Conservation (phyloP, 2,888 invertebrate species). For the Brachynemurus nebulosus region DNA sequence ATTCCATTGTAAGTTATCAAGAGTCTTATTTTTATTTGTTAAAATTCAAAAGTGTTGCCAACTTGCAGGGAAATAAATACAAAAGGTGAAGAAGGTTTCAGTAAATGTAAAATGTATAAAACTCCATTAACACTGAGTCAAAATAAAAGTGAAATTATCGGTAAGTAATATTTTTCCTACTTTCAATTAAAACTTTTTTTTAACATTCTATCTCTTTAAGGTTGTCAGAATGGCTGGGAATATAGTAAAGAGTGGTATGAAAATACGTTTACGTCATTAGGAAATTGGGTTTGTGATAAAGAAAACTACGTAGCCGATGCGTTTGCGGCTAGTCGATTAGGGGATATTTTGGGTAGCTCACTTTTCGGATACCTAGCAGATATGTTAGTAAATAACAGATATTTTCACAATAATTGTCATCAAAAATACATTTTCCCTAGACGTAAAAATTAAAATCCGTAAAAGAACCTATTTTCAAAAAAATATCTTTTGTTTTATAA, state of each 20-base stretch:
- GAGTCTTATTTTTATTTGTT: no score
- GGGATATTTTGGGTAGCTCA: slow-evolving; percentile 40
- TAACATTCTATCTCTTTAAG: slow-evolving; percentile 22
- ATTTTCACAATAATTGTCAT: no score
- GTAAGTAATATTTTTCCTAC: no score
- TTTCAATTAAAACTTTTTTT: not conserved
- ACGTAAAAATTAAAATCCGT: no score
- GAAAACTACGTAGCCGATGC: slow-evolving; percentile 38
- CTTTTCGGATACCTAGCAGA: slow-evolving; percentile 43
- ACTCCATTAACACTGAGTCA: no score
- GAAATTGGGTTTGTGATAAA: slow-evolving; percentile 44
- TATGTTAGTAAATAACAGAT: slow-evolving; percentile 35
- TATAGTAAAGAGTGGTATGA: slow-evolving; percentile 40
- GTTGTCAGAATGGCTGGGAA: slow-evolving; percentile 39
- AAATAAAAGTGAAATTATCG: no score
- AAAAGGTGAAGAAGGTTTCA: slow-evolving; percentile 26
- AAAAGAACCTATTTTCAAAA: no score
- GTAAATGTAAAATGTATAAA: no score
- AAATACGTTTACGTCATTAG: slow-evolving; percentile 34
- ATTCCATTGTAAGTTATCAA: slow-evolving; percentile 40
- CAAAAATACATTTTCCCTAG: no score
- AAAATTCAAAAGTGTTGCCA: no score
- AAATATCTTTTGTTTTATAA: no score
- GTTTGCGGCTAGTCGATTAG: slow-evolving; percentile 36
- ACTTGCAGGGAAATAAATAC: slow-evolving; percentile 27